Conservation (phyloP, 2,797 vertebrate genomes). For the Fringilla coelebs region DNA sequence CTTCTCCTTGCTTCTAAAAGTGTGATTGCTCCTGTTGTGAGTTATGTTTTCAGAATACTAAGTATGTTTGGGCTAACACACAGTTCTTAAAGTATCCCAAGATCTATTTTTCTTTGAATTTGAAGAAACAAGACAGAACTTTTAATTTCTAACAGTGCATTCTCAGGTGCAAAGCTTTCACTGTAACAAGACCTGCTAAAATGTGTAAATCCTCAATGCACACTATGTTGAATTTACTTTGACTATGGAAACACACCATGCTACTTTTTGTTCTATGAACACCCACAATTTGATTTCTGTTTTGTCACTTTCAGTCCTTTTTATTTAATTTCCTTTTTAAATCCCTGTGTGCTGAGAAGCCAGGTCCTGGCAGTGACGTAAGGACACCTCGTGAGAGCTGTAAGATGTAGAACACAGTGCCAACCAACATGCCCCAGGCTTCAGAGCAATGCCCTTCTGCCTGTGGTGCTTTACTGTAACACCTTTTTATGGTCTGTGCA, state of each 20-base stretch:
- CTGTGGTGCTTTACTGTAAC: conserved; percentile 41
- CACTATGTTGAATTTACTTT: neutral
- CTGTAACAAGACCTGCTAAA: neutral
- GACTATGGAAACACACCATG: neutral
- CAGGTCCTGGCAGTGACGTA: neutral
- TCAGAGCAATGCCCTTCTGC: neutral
- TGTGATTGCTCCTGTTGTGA: neutral
- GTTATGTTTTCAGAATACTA: neutral
- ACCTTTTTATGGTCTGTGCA: conserved; percentile 11
- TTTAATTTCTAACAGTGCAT: neutral
- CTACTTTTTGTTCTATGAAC: neutral
- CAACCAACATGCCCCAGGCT: neutral
- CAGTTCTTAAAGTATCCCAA: neutral
- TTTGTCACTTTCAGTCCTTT: neutral
- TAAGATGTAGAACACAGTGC: neutral
- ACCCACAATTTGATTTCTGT: neutral
- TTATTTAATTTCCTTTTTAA: neutral
- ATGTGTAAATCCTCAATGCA: neutral
- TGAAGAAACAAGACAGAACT: neutral
- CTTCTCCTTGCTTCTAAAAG: neutral
- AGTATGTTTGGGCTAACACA: neutral
- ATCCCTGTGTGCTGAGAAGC: neutral
- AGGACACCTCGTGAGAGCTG: neutral
- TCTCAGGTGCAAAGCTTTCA: neutral
- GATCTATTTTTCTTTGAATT: neutral